These are phyloP conservation scores for Epinephelus awoara DNA, from an alignment of 2,797 vertebrate genomes.

Conservation along the genomic window DNA sequence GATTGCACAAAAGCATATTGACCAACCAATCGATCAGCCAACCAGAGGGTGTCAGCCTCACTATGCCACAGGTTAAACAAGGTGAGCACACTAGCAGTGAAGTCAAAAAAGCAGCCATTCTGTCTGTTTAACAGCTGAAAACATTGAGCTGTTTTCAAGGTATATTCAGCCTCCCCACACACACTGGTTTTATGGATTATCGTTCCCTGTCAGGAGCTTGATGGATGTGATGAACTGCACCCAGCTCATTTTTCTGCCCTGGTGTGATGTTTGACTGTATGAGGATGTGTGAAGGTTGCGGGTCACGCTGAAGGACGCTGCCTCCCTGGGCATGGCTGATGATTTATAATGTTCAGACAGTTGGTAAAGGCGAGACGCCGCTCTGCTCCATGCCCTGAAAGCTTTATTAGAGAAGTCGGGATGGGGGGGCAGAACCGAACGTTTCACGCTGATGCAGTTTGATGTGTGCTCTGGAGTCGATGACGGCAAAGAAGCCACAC, in stretches of 20 bases:
- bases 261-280: slow-evolving; percentile 29
- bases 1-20: too few relatives aligned
- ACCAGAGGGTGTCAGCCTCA: too few relatives aligned
- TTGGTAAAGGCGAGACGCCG: slow-evolving; percentile 25
- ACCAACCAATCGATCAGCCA: too few relatives aligned
- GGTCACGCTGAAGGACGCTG: slow-evolving; percentile 67
- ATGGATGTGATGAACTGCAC: slow-evolving; percentile 64
- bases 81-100: neutral
- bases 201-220: slow-evolving; percentile 46
- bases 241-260: slow-evolving; percentile 48
- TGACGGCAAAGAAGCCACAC: slow-evolving; percentile 40
- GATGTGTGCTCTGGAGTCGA: slow-evolving; percentile 23
- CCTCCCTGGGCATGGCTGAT: slow-evolving; percentile 46
- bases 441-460: slow-evolving; percentile 19
- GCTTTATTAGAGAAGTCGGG: slow-evolving; percentile 43
- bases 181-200: slow-evolving; percentile 50
- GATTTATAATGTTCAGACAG: slow-evolving; percentile 70
- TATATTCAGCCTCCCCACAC: slow-evolving; percentile 6
- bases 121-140: slow-evolving; percentile 7
- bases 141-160: slow-evolving; percentile 17
- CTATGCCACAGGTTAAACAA: slow-evolving; percentile 1
- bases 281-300: slow-evolving; percentile 69
- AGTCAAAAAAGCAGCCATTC: neutral
- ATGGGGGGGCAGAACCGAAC: slow-evolving; percentile 3
- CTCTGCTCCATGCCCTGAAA: slow-evolving; percentile 15